Percentiles rank a stretch among this genome's conserved stretches.
Conservation (phyloP, 2,888 invertebrate species). For the Leucophora obtusa region DNA sequence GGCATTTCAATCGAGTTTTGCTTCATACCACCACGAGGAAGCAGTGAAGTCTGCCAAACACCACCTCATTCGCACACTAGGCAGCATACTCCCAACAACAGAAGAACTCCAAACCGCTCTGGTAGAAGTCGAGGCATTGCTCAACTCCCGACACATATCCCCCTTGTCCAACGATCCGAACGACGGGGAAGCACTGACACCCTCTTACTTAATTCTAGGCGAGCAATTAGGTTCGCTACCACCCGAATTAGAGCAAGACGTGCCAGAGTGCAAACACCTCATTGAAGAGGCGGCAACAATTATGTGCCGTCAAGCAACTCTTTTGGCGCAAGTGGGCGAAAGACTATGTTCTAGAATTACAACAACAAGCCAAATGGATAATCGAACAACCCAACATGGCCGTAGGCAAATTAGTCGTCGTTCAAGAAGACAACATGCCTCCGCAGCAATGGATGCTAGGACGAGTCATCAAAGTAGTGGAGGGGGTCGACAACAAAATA, state of each 20-base stretch:
- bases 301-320: not conserved
- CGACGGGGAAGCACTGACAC: conserved; percentile 1
- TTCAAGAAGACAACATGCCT: too few relatives aligned
- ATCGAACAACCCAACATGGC: not conserved
- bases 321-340: not conserved
- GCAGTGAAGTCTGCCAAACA: not conserved
- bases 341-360: not conserved
- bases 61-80: not conserved
- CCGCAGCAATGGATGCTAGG: conserved; percentile 28
- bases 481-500: not conserved
- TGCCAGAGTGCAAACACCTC: not conserved
- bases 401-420: conserved; percentile 6
- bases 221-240: not conserved
- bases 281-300: not conserved
- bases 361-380: not conserved
- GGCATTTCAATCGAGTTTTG: not conserved
- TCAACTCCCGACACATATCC: not conserved
- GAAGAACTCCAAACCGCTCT: conserved; percentile 12
- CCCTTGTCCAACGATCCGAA: conserved; percentile 1
- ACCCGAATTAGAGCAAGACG: not conserved
- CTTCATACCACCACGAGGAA: conserved; percentile 8
- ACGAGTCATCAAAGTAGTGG: conserved; percentile 8
- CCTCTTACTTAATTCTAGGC: not conserved
- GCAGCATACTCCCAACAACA: not conserved
- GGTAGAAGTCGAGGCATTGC: not conserved